Base-by-base conservation (phyloP, 2,888 invertebrate genomes). In the Hermaeophaga mercurialis region DNA sequence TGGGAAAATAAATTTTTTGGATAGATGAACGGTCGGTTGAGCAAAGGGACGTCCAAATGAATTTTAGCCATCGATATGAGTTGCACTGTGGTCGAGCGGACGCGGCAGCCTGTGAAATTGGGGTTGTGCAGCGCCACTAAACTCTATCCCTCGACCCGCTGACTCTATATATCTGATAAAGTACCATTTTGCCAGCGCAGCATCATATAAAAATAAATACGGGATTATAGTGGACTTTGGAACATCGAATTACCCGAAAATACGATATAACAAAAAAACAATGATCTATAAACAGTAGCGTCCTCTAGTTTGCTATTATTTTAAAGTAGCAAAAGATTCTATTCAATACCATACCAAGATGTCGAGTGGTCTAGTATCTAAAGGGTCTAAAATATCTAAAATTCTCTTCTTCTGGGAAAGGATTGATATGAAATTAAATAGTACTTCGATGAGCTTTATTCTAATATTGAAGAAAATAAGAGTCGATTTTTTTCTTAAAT, bases 61-160 rank as follows among this genome's bases (percentile, higher is more conserved):
- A 75, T 75, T 73, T 73, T 68, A 69, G 70, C 70, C 70, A 73
- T 74, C 73, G 73, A 74, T 73, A 75, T 74, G 74, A 73, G 71
- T 70, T 72, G 73, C 73, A 73, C 64, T 67, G 70, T 60, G 70
- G 69, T 69, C 70, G 70, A 69, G 69, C 66, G 68, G 61, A 62
- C 61, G 66, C 71, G 72, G 66, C 69, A 68, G 73, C 71, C 73
- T 72, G 74, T 75, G 75, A 75, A 75, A 75, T 75, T 75, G 74
- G 73, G 72, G 70, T 71, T 74, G 73, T 73, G 74, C 72, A 68
- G 66, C 71, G 72, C 53, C 71, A 71, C 67, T 69, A 73, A 72
- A 72, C 70, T 72, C 70, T 69, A 66, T 67, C 66, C 67, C 62
- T 43, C 58, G 47, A 56, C 52, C 56, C 55, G 48, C 55, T 56